Base-by-base conservation (phyloP, 1,140 invertebrate species). In the Drosophila grimshawi region DNA sequence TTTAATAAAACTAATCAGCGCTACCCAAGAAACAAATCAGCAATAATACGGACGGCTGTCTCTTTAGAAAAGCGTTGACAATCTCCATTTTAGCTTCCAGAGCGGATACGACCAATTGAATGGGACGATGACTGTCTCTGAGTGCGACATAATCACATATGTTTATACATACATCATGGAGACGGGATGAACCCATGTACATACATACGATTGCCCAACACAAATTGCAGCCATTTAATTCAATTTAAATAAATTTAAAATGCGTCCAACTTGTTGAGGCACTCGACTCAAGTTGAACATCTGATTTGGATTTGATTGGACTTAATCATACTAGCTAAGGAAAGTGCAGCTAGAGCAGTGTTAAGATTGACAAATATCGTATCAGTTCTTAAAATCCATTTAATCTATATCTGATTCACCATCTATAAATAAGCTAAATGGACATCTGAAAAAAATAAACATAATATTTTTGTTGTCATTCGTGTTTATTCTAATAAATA, bases 201-300 rank as follows among this genome's bases (percentile, higher is more conserved):
- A 59, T 66, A 70, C 76, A 72, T 77, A 79, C 79, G 79, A 62
- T 82, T 78, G 79, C 80, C 65, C 57, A 35, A 32, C 69, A 67
- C 68, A 86, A 86, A 88, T 86, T 86, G 83, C 80, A 88, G 83
- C 83, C 83, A 86, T 88, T 86, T 86, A 86, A 86, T 86, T 86
- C 83, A 86, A 86, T 86, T 86, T 88, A 86, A 86, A 86, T 88
- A 86, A 86, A 86, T 86, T 86, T 88, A 88, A 86, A 86, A 86
- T 88, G 83, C 76, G 68, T 65, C 75, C 80, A 83, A 88, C 83
- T 86, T 80, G 77, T 70, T 77, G 83, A 70, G 62, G 52, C 72
- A 46, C 72, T 70, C 67, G 68, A 71, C 61, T 71, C 60, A 46
- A 53, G 61, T 76, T 76, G 52, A 76, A 53, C 67, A 64, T 65